These are phyloP conservation scores for Sebastes iracundus DNA, from an alignment of 2,797 vertebrate genomes.

Conservation along the genomic window DNA sequence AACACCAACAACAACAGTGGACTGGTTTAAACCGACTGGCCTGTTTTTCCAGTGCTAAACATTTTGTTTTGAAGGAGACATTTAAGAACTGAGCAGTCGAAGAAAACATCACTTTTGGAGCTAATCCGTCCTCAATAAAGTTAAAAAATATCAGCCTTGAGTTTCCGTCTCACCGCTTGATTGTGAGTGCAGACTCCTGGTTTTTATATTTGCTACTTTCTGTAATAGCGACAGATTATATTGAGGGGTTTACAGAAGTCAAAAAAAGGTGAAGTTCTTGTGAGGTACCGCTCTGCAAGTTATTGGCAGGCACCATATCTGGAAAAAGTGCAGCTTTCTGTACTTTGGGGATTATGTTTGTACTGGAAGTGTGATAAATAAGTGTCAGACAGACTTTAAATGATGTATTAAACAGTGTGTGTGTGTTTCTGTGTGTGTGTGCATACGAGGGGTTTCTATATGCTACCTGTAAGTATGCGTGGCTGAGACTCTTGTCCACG, in stretches of 20 bases:
- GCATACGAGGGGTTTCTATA: not conserved
- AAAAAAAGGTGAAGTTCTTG: not conserved
- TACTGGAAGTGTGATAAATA: not conserved
- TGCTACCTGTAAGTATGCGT: slow-evolving; percentile 90
- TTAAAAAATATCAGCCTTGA: not conserved
- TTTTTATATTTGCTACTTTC: not conserved
- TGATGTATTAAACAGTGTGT: not conserved
- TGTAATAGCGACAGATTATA: not conserved
- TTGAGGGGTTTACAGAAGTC: not conserved
- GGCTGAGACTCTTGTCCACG: slow-evolving; percentile 94
- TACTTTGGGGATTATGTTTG: not conserved
- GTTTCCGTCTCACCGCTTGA: accelerated
- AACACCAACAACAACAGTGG: not conserved
- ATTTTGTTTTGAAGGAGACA: slow-evolving; percentile 8
- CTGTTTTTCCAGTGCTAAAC: not conserved
- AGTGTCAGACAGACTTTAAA: not conserved
- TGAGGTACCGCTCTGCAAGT: not conserved
- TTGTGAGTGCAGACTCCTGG: not conserved
- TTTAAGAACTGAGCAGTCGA: not conserved
- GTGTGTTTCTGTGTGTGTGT: not conserved
- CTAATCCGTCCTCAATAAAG: not conserved
- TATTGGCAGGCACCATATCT: not conserved
- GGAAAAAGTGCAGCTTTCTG: not conserved
- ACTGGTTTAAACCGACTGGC: not conserved
- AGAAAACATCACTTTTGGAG: not conserved